These are phyloP conservation scores for Laspeyria flexula DNA, from an alignment of 2,888 invertebrate species.

Conservation along the genomic window DNA sequence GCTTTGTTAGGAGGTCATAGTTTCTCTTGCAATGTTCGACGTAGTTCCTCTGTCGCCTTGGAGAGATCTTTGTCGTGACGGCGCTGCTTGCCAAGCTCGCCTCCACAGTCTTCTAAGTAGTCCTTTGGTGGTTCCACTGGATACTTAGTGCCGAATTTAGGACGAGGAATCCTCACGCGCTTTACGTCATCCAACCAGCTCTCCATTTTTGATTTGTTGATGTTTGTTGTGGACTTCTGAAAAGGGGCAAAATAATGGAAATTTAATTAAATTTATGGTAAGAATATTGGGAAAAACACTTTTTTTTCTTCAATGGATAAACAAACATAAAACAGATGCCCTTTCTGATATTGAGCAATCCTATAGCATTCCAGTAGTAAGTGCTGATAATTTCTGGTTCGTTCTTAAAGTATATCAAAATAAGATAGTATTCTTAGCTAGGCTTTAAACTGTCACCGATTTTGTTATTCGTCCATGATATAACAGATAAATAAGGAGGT, in stretches of 20 bases:
- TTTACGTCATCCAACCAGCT: constrained; percentile 94
- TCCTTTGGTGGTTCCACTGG: constrained; percentile 92
- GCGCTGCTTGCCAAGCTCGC: constrained; percentile 82
- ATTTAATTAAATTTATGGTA: too few relatives aligned
- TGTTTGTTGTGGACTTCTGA: constrained; percentile 8
- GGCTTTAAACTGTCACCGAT: too few relatives aligned
- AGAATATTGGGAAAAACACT: too few relatives aligned
- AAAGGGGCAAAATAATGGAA: constrained; percentile 22
- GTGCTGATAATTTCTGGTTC: too few relatives aligned
- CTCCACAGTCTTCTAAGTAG: constrained; percentile 88
- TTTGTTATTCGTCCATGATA: too few relatives aligned
- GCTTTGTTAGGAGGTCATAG: constrained; percentile 82
- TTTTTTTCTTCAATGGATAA: too few relatives aligned
- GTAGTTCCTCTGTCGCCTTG: constrained; percentile 91
- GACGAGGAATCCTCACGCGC: constrained; percentile 93
- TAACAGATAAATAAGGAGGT: too few relatives aligned
- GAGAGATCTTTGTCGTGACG: constrained; percentile 85
- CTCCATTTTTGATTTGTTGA: constrained; percentile 86
- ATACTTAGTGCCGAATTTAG: constrained; percentile 91
- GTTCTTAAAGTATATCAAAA: too few relatives aligned
- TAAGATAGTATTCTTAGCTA: too few relatives aligned
- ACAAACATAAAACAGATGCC: too few relatives aligned
- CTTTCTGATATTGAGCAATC: too few relatives aligned
- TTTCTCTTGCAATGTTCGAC: constrained; percentile 91
- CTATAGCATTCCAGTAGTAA: too few relatives aligned